phyloP scores from a whole-genome alignment of 2,888 invertebrate species.

The Piscicola geometra region DNA sequence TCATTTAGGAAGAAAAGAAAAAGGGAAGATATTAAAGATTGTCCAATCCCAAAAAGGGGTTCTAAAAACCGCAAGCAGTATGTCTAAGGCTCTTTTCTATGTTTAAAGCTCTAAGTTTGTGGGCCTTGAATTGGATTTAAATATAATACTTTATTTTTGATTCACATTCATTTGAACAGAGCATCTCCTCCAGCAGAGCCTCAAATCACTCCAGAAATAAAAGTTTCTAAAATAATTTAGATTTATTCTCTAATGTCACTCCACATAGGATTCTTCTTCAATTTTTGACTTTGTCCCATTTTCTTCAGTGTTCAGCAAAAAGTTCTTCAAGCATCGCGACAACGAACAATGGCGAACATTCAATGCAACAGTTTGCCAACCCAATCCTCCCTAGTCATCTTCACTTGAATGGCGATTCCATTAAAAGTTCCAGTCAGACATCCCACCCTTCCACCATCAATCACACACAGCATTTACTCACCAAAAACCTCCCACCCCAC shows the following conservation, averaged over 20 bases:
- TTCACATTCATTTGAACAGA: neutral
- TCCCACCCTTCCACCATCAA: too few species aligned
- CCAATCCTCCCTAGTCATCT: neutral
- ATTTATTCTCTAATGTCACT: neutral
- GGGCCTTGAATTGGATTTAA: neutral
- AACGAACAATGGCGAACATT: neutral
- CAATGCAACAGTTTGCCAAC: slow-evolving; percentile 6
- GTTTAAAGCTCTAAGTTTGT: neutral
- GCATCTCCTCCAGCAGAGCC: neutral
- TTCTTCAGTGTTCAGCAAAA: neutral
- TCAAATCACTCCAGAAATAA: neutral
- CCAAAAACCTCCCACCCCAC: too few species aligned
- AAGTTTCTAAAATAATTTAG: neutral
- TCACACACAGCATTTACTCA: too few species aligned
- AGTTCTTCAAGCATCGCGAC: neutral
- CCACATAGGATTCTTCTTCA: too few species aligned
- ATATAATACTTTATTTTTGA: neutral
- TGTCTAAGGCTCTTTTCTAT: neutral
- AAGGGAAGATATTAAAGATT: slow-evolving; percentile 18
- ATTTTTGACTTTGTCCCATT: too few species aligned
- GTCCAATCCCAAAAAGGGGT: slow-evolving; percentile 14
- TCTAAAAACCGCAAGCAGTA: neutral
- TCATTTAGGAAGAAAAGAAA: slow-evolving; percentile 16
- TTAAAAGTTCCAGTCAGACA: too few species aligned
- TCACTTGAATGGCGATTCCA: neutral